These are phyloP conservation scores for Falco punctatus DNA, from an alignment of 2,113 vertebrate species.

Conservation along the genomic window DNA sequence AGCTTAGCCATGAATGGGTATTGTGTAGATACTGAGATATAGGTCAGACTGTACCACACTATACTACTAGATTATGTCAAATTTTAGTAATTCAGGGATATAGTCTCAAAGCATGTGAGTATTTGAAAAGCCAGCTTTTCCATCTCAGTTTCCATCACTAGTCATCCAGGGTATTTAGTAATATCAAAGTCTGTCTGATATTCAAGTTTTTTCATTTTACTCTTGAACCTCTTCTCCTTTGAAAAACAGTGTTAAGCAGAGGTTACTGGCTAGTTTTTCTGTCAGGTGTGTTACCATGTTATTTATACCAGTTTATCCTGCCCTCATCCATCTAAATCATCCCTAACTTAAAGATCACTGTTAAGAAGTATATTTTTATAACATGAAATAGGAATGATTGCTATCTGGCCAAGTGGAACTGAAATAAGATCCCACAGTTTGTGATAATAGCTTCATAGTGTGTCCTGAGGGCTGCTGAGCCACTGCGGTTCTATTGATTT, in stretches of 20 bases:
- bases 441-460: slow-evolving; percentile 23
- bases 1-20: neutral
- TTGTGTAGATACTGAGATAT: neutral
- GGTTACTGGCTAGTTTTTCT: neutral
- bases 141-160: neutral
- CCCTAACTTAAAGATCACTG: neutral
- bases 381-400: neutral
- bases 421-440: slow-evolving; percentile 16
- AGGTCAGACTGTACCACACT: neutral
- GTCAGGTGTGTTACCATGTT: neutral
- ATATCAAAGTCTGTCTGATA: neutral
- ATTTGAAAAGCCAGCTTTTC: neutral
- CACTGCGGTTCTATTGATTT: slow-evolving; percentile 1
- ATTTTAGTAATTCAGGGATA: neutral
- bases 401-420: neutral
- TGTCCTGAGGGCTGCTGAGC: slow-evolving; percentile 26
- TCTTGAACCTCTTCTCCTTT: neutral
- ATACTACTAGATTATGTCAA: neutral
- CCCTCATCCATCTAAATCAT: neutral
- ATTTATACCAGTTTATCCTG: neutral
- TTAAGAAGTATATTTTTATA: slow-evolving; percentile 25
- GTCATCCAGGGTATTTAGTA: neutral
- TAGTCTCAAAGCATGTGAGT: neutral
- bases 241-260: neutral
- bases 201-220: neutral